A percentile compares a stretch with the other conserved stretches of the same genome.
These are phyloP conservation scores for Contarinia nasturtii DNA, from an alignment of 1,140 invertebrate species.

Conservation along the genomic window DNA sequence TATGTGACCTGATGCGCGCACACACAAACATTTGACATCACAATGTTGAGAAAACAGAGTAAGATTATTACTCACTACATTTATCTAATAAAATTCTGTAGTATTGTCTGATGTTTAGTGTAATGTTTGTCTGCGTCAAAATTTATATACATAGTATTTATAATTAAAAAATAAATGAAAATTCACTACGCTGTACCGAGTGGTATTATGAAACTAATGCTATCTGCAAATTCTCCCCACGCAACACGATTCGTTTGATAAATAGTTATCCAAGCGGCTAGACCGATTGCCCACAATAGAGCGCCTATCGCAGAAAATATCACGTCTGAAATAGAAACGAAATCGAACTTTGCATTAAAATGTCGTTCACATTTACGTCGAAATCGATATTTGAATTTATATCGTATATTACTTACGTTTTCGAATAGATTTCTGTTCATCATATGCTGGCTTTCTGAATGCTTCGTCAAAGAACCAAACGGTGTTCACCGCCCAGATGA, in stretches of 20 bases:
- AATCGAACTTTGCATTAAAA: no score
- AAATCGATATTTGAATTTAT: neutral
- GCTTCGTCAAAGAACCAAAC: constrained; percentile 85
- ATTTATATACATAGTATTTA: no score
- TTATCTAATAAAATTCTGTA: no score
- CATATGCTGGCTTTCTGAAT: constrained; percentile 53
- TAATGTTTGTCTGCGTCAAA: no score
- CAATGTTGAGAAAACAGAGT: no score
- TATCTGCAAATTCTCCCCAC: constrained; percentile 71
- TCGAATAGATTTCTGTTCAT: constrained; percentile 67
- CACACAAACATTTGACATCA: no score
- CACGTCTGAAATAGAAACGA: constrained; percentile 68
- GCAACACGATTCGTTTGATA: constrained; percentile 61
- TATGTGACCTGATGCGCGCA: no score
- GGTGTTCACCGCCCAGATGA: constrained; percentile 77
- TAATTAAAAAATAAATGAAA: no score
- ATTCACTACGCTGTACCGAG: constrained; percentile 50
- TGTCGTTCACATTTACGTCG: no score
- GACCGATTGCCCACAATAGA: constrained; percentile 41
- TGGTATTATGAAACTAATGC: constrained; percentile 74
- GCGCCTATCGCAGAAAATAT: constrained; percentile 63
- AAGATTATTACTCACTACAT: no score
- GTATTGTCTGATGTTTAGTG: no score
- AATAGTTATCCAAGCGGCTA: constrained; percentile 55
- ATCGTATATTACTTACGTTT: constrained; percentile 44